Percentiles rank a stretch among this genome's conserved stretches.
Conservation (phyloP, 2,113 vertebrate genomes). For the Motacilla alba region DNA sequence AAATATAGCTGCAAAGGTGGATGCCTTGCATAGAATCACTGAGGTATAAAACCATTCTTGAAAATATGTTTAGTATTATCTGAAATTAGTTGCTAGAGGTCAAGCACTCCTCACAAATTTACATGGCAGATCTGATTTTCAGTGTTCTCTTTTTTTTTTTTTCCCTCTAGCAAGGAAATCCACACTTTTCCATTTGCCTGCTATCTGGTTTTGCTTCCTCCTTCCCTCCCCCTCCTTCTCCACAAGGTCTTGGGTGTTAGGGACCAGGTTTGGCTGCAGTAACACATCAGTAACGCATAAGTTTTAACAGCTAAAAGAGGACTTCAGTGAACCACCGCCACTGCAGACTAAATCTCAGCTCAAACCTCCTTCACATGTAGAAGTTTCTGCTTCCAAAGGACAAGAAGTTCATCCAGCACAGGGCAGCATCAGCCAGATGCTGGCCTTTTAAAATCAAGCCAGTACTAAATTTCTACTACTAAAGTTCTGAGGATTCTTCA, state of each 20-base stretch:
- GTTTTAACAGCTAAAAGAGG: neutral
- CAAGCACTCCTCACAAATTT: neutral
- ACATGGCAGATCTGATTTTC: neutral
- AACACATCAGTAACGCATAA: neutral
- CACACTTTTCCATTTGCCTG: neutral
- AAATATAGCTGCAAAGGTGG: neutral
- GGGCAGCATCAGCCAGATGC: neutral
- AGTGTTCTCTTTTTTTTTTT: neutral
- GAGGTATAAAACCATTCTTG: neutral
- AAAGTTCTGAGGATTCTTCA: neutral
- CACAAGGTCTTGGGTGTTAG: neutral
- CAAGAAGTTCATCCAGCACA: neutral
- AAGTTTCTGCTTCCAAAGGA: neutral
- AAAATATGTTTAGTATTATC: neutral
- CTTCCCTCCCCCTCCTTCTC: no score
- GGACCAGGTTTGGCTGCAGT: neutral
- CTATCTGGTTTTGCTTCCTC: neutral
- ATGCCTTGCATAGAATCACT: neutral
- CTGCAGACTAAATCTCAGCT: neutral
- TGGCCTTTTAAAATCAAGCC: neutral
- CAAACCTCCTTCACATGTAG: neutral
- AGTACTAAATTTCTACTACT: neutral
- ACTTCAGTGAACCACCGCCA: neutral
- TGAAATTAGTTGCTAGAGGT: constrained; percentile 15
- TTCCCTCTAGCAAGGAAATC: neutral